A percentile compares a stretch with the other conserved stretches of the same genome.
Evolutionary conservation across 2,888 invertebrate genomes (phyloP).

Genomic region (Macrophya annulata): DNA sequence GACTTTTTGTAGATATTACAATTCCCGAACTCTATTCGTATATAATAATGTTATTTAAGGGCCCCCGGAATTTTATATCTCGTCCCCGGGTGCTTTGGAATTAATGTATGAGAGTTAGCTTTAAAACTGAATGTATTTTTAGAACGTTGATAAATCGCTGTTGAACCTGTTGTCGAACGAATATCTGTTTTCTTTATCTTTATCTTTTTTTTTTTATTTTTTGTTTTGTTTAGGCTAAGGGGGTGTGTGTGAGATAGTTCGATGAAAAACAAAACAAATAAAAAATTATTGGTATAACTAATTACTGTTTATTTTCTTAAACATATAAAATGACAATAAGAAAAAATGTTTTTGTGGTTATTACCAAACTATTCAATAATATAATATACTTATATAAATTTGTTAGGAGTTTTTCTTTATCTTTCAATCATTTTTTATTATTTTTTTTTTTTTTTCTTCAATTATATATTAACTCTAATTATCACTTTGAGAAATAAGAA

Average conservation of each 20-base stretch:
- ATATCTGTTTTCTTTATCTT: constrained; percentile 15
- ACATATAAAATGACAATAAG: constrained; percentile 51
- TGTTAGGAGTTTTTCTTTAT: constrained; percentile 19
- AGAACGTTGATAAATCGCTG: constrained; percentile 39
- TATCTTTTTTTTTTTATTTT: neutral
- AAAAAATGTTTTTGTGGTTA: constrained; percentile 24
- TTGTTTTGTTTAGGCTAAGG: neutral
- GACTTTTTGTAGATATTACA: neutral
- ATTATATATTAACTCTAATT: constrained; percentile 53
- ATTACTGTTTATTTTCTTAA: constrained; percentile 38
- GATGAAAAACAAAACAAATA: too few species aligned
- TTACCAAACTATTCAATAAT: neutral
- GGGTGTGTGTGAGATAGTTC: neutral
- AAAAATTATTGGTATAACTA: neutral
- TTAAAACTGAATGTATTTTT: constrained; percentile 24
- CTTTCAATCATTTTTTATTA: neutral
- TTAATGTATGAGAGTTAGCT: neutral
- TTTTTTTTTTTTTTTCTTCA: neutral
- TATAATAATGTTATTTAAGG: neutral
- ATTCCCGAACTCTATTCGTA: too few species aligned
- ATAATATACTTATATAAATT: constrained; percentile 31
- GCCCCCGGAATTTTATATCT: neutral
- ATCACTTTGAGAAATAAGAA: constrained; percentile 39
- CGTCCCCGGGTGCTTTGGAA: neutral
- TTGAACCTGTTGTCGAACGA: constrained; percentile 41